phyloP scores from a whole-genome alignment of 1,140 invertebrate genomes.

The Neodiprion virginianus region DNA sequence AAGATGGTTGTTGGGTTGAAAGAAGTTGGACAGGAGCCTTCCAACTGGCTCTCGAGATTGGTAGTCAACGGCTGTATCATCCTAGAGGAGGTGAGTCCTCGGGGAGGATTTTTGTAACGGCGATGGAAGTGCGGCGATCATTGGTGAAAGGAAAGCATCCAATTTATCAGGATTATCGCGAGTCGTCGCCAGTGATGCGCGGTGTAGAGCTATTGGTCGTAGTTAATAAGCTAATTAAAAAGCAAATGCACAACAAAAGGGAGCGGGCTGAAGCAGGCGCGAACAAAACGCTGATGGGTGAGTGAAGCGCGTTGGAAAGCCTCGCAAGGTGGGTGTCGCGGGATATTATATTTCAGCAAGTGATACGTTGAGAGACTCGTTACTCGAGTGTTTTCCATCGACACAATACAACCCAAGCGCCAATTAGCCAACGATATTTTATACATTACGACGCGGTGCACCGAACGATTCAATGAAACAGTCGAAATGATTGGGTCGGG shows the following conservation, averaged over 20 bases:
- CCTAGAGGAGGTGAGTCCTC: too few species aligned
- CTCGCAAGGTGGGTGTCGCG: background rate
- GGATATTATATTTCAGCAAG: background rate
- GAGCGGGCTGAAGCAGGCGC: constrained; percentile 24
- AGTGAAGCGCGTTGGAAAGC: constrained; percentile 32
- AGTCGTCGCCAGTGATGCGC: constrained; percentile 10
- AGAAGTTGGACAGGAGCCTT: too few species aligned
- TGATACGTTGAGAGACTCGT: constrained; percentile 38
- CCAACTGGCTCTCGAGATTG: too few species aligned
- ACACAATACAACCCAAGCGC: constrained; percentile 41
- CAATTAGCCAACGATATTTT: constrained; percentile 58
- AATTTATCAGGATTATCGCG: constrained; percentile 38
- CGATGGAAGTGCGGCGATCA: background rate
- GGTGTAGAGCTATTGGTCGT: constrained; percentile 32
- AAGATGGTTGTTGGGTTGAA: too few species aligned
- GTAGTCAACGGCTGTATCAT: too few species aligned
- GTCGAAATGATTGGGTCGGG: constrained; percentile 27
- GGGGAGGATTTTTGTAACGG: too few species aligned
- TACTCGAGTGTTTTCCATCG: constrained; percentile 20
- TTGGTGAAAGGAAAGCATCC: constrained; percentile 26
- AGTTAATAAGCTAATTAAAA: constrained; percentile 46
- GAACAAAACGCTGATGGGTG: constrained; percentile 49
- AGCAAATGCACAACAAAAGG: constrained; percentile 15
- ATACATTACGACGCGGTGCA: constrained; percentile 49
- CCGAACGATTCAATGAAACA: constrained; percentile 36